Evolutionary conservation across 2,113 vertebrate species (phyloP).

Genomic region (Neolamprologus kungweensis): DNA sequence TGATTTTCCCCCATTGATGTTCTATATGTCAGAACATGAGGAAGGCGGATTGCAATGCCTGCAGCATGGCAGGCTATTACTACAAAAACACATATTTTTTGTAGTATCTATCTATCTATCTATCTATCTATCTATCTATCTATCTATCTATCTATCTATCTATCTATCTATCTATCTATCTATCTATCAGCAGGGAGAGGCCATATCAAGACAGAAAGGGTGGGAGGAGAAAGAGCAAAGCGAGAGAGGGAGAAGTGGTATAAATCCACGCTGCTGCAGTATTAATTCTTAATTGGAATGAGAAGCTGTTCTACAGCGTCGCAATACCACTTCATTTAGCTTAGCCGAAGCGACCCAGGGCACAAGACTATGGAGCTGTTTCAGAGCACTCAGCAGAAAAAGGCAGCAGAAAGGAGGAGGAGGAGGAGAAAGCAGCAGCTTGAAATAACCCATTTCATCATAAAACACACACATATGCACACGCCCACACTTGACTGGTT

Average conservation of each 20-base stretch:
- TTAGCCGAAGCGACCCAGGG: constrained; percentile 39
- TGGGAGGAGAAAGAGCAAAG: not conserved
- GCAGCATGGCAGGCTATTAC: not conserved
- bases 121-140: not conserved
- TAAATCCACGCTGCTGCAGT: constrained; percentile 54
- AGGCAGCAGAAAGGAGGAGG: not conserved
- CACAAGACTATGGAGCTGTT: constrained; percentile 25
- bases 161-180: not conserved
- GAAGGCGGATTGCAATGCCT: not conserved
- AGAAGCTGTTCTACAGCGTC: constrained; percentile 42
- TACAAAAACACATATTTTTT: not conserved
- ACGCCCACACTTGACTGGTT: not conserved
- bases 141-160: not conserved
- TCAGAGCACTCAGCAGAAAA: constrained; percentile 54
- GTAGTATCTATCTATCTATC: not conserved
- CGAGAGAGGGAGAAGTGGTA: constrained; percentile 37
- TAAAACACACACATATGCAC: constrained; percentile 11
- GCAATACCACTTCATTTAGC: constrained; percentile 50
- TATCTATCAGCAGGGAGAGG: not conserved
- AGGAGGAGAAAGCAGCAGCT: not conserved
- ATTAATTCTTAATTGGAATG: constrained; percentile 62
- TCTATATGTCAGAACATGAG: not conserved
- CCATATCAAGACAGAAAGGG: constrained; percentile 30
- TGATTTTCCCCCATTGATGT: not conserved
- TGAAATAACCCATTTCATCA: constrained; percentile 57